Evolutionary conservation across 2,888 invertebrate genomes (phyloP).

Genomic region (Dicycla oo): DNA sequence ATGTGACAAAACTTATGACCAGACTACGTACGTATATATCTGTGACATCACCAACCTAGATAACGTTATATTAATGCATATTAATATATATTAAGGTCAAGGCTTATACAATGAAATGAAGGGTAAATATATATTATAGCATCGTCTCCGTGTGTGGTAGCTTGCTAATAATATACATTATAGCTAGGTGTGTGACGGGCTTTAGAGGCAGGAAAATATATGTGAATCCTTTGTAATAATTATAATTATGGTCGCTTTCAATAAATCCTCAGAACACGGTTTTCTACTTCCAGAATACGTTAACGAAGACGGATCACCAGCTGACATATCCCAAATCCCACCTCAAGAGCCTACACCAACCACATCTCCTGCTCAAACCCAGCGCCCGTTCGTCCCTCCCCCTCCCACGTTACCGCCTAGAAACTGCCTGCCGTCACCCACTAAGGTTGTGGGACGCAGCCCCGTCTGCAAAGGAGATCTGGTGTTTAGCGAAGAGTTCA

Average conservation of each 20-base stretch:
- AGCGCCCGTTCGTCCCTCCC: slow-evolving; percentile 5
- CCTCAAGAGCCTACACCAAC: slow-evolving; percentile 30
- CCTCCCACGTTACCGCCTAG: slow-evolving; percentile 53
- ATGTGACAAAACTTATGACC: too few relatives aligned
- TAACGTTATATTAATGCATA: too few relatives aligned
- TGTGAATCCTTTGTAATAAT: neutral
- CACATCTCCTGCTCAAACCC: slow-evolving; percentile 19
- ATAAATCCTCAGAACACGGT: neutral
- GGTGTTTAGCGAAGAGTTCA: slow-evolving; percentile 92
- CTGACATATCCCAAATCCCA: slow-evolving; percentile 61
- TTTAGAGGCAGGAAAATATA: neutral
- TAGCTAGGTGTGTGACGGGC: too few relatives aligned
- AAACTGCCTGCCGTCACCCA: slow-evolving; percentile 73
- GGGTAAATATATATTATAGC: too few relatives aligned
- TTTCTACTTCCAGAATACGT: slow-evolving; percentile 78
- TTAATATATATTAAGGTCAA: too few relatives aligned
- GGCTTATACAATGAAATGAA: too few relatives aligned
- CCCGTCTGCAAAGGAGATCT: slow-evolving; percentile 88
- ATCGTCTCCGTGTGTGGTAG: too few relatives aligned
- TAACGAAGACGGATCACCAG: slow-evolving; percentile 77
- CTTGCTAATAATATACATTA: too few relatives aligned
- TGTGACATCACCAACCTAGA: too few relatives aligned
- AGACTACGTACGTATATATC: too few relatives aligned
- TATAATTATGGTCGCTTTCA: neutral
- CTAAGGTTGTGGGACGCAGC: slow-evolving; percentile 72